Conservation (phyloP, 2,888 invertebrate genomes). For the Ichneumoninae sp. region DNA sequence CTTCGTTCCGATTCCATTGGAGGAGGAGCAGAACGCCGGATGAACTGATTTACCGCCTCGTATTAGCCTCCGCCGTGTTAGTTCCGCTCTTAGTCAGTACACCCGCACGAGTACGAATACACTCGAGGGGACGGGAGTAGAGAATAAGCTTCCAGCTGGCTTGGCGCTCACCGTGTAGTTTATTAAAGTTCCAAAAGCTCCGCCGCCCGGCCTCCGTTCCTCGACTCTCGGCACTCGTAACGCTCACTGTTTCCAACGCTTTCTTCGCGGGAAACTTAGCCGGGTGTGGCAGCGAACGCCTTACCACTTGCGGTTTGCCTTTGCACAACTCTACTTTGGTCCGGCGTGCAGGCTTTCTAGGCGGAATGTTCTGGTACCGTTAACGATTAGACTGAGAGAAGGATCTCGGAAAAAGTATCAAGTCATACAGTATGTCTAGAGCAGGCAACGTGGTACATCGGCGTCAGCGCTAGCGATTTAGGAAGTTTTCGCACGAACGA, state of each 20-base stretch:
- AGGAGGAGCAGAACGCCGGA: conserved; percentile 64
- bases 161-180: conserved; percentile 56
- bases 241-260: conserved; percentile 53
- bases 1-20: conserved; percentile 68
- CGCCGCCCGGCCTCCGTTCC: conserved; percentile 13
- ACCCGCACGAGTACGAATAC: neutral
- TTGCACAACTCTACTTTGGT: neutral
- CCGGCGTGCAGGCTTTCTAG: neutral
- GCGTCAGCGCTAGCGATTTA: too few species aligned
- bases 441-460: too few species aligned
- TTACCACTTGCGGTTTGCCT: neutral
- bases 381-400: too few species aligned
- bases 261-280: conserved; percentile 17
- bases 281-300: neutral
- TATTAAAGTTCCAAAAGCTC: conserved; percentile 72
- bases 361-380: neutral
- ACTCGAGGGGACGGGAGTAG: conserved; percentile 5
- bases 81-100: conserved; percentile 10
- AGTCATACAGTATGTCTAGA: too few species aligned
- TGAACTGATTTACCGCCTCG: conserved; percentile 76
- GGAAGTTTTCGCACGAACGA: too few species aligned
- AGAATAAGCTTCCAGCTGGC: neutral
- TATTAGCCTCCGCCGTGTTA: conserved; percentile 65
- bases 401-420: too few species aligned
- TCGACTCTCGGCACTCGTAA: conserved; percentile 13